phyloP scores from a whole-genome alignment of 35 echinoderm and acorn worm species.

The Apostichopus californicus region DNA sequence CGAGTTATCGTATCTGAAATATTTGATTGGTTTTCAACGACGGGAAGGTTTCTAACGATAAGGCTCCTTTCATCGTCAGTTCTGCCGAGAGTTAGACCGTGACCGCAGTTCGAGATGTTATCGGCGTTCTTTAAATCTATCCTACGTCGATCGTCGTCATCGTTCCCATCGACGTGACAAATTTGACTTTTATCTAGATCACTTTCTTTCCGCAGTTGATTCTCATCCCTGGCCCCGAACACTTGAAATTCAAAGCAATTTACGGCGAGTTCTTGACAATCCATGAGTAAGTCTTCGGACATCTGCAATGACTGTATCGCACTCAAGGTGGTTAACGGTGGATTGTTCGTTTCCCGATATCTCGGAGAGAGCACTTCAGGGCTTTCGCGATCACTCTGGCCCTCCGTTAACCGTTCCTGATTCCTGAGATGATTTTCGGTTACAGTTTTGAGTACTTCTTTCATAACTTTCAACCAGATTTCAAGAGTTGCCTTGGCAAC shows the following conservation, averaged over 20 bases:
- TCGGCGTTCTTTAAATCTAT: no score
- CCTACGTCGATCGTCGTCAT: no score
- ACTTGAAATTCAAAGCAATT: background rate
- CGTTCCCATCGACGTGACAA: no score
- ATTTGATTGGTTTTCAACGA: background rate
- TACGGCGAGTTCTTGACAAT: background rate
- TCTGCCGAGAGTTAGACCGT: no score
- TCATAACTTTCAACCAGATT: conserved; percentile 18
- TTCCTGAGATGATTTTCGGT: background rate
- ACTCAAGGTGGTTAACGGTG: background rate
- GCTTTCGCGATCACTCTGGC: background rate
- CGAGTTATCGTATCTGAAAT: background rate
- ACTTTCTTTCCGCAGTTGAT: no score
- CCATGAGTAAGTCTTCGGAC: background rate
- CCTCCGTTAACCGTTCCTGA: background rate
- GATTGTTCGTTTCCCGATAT: background rate
- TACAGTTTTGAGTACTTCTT: conserved; percentile 9
- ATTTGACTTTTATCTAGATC: no score
- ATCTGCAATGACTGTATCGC: background rate
- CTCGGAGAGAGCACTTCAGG: background rate
- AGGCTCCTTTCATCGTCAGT: no score
- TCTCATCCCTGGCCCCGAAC: background rate
- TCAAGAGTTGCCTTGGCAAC: background rate
- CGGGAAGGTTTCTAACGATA: no score
- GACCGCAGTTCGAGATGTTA: no score